These are phyloP conservation scores for Falco peregrinus DNA, from an alignment of 2,797 vertebrate genomes.

Conservation along the genomic window DNA sequence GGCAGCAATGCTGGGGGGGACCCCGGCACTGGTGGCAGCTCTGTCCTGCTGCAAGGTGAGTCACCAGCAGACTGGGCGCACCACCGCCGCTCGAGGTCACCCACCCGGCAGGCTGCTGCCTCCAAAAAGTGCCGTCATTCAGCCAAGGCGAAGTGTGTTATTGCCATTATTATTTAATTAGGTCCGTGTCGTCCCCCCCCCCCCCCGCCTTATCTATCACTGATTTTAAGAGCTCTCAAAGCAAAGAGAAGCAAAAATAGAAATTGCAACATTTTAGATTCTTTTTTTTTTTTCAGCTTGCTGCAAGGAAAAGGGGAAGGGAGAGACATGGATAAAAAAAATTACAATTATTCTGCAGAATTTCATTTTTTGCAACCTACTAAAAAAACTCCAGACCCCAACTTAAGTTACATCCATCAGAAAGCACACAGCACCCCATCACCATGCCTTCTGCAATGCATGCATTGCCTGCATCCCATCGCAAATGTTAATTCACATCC, in stretches of 20 bases:
- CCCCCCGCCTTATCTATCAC: background rate
- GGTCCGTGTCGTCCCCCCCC: too few relatives aligned
- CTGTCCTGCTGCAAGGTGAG: constrained; percentile 58
- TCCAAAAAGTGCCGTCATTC: constrained; percentile 12
- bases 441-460: background rate
- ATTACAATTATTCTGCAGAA: constrained; percentile 47
- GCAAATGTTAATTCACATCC: constrained; percentile 34
- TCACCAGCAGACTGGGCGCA: background rate
- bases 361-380: constrained; percentile 16
- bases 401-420: background rate
- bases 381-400: constrained; percentile 29
- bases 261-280: background rate
- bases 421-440: constrained; percentile 4
- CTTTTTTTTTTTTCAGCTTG: background rate
- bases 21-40: background rate
- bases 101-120: constrained; percentile 1
- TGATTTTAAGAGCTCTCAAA: constrained; percentile 9
- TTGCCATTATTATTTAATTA: constrained; percentile 38
- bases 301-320: background rate
- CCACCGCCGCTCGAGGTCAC: constrained; percentile 28
- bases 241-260: background rate
- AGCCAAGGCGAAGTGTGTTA: background rate
- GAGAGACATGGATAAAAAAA: background rate
- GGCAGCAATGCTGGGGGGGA: background rate
- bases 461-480: constrained; percentile 15